Evolutionary conservation across 2,797 vertebrate genomes (phyloP), one percentile per base, ranked within the genome.

Genomic region (Siniperca undulata): DNA sequence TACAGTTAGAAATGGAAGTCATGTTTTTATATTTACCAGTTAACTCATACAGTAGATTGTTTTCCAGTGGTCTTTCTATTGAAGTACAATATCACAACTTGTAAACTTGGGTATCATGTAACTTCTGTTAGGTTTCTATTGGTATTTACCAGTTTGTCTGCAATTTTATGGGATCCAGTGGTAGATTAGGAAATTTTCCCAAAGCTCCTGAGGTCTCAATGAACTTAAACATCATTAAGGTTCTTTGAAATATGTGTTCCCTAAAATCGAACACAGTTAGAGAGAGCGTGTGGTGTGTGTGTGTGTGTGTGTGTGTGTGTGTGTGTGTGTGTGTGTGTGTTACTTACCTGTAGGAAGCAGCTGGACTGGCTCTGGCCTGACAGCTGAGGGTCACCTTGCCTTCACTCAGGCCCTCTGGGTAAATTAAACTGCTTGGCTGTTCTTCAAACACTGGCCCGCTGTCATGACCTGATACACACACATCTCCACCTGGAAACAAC

Each of bases 361-460:
- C 96, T 48, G 98, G 98, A 59, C 91, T 99, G 84, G 98, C 97
- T 78, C 98, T 94, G 0, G 97, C 97, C 20, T 97, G 95, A 81
- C 98, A 99, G 3, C 93, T 93, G 83, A 99, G 91, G 0, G 95
- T 97, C 83, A 99, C 96, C 85, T 98, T 98, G 84, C 97, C 98
- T 64, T 99, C 97, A 2, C 88, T 95, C 17, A 98, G 96, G 20
- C 97, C 97, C 84, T 99, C 98, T 1, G 98, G 97, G 92, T 97
- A 99, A 68, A 99, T 95, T 3, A 96, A 89, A 85, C 97, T 95
- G 42, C 89, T 95, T 0, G 98, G 98, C 87, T 99, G 97, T 87
- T 99, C 97, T 77, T 99, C 98, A 86, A 99, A 99, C 82, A 98
- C 93, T 0, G 98, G 98, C 36, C 98, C 98, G 0, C 97, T 97